Evolutionary conservation across 2,113 vertebrate genomes (phyloP).

Genomic region (Corydoras maculifer): DNA sequence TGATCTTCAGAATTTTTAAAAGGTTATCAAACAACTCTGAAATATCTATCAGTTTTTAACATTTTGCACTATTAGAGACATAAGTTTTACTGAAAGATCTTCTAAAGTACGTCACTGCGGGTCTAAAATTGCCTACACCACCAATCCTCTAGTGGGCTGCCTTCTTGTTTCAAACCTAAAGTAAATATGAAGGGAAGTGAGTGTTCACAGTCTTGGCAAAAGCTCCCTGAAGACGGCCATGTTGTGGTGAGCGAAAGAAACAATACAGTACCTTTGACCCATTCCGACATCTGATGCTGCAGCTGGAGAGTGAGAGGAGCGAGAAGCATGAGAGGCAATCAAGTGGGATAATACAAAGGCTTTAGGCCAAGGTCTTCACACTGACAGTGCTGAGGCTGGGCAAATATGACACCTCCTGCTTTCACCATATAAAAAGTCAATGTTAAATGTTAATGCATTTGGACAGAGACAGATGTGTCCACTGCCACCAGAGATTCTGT

Average conservation of each 20-base stretch:
- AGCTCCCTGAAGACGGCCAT: neutral
- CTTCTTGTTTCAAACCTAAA: neutral
- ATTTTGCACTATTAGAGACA: neutral
- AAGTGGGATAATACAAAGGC: constrained; percentile 35
- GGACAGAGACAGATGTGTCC: constrained; percentile 50
- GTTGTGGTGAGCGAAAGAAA: neutral
- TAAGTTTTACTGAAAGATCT: neutral
- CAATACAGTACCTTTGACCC: constrained; percentile 25
- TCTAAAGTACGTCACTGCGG: neutral
- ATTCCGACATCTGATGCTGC: constrained; percentile 12
- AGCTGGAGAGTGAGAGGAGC: constrained; percentile 1
- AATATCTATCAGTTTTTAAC: too few species aligned
- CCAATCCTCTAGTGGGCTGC: neutral
- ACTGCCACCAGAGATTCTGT: neutral
- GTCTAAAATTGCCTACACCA: neutral
- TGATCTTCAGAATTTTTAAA: too few species aligned
- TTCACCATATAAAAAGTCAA: constrained; percentile 5
- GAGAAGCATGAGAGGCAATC: constrained; percentile 16
- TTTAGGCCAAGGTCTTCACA: constrained; percentile 25
- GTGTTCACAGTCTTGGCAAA: constrained; percentile 8
- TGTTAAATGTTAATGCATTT: constrained; percentile 43
- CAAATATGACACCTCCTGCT: constrained; percentile 32
- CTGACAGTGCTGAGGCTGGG: constrained; percentile 35
- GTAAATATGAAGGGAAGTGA: neutral
- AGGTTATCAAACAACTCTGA: too few species aligned